phyloP scores from a whole-genome alignment of 2,888 invertebrate genomes.

The Drosophila mercatorum region DNA sequence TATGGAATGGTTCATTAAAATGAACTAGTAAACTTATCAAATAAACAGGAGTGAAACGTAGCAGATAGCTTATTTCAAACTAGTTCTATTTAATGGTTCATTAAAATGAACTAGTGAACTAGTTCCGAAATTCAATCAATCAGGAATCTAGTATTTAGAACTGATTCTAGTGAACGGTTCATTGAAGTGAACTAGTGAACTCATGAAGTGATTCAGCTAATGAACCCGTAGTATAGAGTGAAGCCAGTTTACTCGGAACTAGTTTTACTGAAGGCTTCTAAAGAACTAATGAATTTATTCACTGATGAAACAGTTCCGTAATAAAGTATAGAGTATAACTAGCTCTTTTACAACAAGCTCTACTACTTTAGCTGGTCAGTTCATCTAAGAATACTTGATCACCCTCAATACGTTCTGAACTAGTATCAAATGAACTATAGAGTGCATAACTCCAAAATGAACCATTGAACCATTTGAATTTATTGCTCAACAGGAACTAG shows the following conservation, averaged over 20 bases:
- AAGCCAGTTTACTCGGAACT: too few relatives aligned
- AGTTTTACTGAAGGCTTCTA: too few relatives aligned
- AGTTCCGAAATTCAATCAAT: background rate
- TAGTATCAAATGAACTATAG: background rate
- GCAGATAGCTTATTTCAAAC: background rate
- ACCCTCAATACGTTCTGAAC: too few relatives aligned
- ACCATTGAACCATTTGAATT: background rate
- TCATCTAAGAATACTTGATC: too few relatives aligned
- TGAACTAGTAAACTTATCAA: background rate
- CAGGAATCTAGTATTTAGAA: background rate
- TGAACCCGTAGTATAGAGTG: background rate
- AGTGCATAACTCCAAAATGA: background rate
- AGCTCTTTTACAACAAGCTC: background rate
- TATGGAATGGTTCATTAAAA: background rate
- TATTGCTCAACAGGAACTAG: background rate
- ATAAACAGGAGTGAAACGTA: too few relatives aligned
- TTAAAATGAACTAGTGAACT: background rate
- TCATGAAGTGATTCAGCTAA: background rate
- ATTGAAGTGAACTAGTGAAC: background rate
- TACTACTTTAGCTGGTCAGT: background rate
- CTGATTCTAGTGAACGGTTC: background rate
- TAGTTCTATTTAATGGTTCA: background rate
- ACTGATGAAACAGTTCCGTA: too few relatives aligned
- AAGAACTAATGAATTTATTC: too few relatives aligned
- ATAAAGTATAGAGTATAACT: too few relatives aligned